phyloP scores from a whole-genome alignment of 2,113 vertebrate genomes.

The Siniperca chuatsi region DNA sequence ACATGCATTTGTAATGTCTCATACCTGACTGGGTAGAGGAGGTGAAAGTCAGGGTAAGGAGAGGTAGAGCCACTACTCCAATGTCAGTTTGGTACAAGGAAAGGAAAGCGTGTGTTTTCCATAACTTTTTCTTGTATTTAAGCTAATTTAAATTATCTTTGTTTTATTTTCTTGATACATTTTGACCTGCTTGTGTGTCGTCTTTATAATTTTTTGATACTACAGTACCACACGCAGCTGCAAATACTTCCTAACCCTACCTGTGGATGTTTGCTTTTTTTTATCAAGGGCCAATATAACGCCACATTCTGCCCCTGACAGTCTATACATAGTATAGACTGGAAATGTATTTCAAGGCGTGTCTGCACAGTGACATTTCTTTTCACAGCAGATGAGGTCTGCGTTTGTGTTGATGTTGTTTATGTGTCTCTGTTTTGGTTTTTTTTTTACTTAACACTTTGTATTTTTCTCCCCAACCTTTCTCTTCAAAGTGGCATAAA shows the following conservation, averaged over 20 bases:
- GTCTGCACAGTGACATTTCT: constrained; percentile 65
- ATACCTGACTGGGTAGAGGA: neutral
- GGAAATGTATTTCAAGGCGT: constrained; percentile 15
- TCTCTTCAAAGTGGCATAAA: constrained; percentile 75
- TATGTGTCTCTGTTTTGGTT: constrained; percentile 2
- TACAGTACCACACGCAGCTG: neutral
- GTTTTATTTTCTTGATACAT: neutral
- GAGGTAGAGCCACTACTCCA: neutral
- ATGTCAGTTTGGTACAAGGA: neutral
- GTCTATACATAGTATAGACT: neutral
- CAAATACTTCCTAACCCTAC: neutral
- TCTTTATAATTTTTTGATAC: neutral
- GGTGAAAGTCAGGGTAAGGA: neutral
- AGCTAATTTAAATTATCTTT: neutral
- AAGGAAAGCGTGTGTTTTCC: neutral
- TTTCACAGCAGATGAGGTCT: constrained; percentile 32
- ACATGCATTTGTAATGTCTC: constrained; percentile 34
- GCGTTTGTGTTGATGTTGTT: constrained; percentile 49
- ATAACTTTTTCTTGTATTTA: neutral
- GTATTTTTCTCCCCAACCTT: constrained; percentile 63
- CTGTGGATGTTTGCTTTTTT: constrained; percentile 15
- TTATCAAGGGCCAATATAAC: neutral
- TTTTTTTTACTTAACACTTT: constrained; percentile 39
- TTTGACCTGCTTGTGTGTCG: neutral
- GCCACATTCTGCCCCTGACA: neutral